Base-by-base conservation (phyloP, 2,797 vertebrate genomes). In the Falco cherrug region DNA sequence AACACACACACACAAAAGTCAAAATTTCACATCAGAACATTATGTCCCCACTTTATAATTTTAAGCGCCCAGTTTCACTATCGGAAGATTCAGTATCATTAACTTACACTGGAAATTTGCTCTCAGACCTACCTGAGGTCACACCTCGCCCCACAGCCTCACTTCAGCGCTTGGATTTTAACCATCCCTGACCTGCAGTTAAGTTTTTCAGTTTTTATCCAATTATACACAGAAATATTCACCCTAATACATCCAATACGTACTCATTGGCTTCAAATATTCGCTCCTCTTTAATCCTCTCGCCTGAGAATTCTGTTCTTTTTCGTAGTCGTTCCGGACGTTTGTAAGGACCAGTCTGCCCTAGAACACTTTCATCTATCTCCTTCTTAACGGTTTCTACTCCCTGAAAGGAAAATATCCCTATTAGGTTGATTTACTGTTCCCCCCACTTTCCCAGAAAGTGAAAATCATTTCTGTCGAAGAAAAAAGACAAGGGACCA, bases 231-330 rank as follows among this genome's bases (percentile, higher is more conserved):
- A 35, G 65, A 35, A 63, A 33, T 2, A 19, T 9, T 39, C 10
- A 7, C 26, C 47, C 11, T 29, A 33, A 21, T 10, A 8, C 2
- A 33, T 0, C 26, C 28, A 80, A 24, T 50, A 98, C 99, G 3
- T 98, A 99, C 99, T 99, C 99, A 4, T 99, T 99, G 77, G 99
- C 98, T 85, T 99, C 98, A 41, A 99, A 99, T 78, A 99, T 97
- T 89, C 98, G 98, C 82, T 97, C 97, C 56, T 99, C 98, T 29
- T 98, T 98, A 8, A 93, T 95, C 51, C 97, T 98, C 61, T 99
- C 99, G 9, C 98, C 99, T 0, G 99, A 98, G 92, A 99, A 99
- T 89, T 99, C 99, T 1, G 98, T 99, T 88, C 99, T 98, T 91
- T 99, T 99, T 37, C 99, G 96, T 43, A 99, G 98, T 35, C 98